Conservation (phyloP, 1,140 invertebrate genomes). For the Megathymus violae region DNA sequence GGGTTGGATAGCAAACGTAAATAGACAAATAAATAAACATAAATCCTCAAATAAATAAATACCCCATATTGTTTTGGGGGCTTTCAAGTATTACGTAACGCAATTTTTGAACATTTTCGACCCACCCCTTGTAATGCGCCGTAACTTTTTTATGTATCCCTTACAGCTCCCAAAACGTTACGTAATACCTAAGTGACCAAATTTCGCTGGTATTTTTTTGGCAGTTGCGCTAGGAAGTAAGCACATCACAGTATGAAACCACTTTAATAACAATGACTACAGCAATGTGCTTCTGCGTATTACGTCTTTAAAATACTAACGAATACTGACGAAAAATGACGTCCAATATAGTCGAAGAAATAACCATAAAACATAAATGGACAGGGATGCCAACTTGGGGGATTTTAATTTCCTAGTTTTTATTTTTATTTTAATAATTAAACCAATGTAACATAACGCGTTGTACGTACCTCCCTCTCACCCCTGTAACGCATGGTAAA, state of each 20-base stretch:
- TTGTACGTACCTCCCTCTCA: conserved; percentile 20
- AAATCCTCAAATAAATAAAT: too few species aligned
- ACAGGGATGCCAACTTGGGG: conserved; percentile 19
- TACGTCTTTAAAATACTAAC: conserved; percentile 26
- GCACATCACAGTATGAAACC: neutral
- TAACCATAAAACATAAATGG: conserved; percentile 15
- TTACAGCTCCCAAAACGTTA: too few species aligned
- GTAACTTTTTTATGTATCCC: too few species aligned
- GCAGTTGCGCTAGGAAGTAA: too few species aligned
- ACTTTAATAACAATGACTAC: conserved; percentile 26
- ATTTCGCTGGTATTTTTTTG: too few species aligned
- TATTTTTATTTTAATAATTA: conserved; percentile 22
- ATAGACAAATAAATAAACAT: too few species aligned
- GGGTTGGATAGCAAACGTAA: too few species aligned
- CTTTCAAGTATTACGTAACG: too few species aligned
- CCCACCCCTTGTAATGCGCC: too few species aligned
- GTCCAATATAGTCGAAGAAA: conserved; percentile 14
- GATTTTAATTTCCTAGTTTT: conserved; percentile 24
- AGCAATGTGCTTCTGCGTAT: conserved; percentile 26
- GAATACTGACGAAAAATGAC: conserved; percentile 24
- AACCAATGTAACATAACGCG: conserved; percentile 8
- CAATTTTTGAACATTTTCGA: too few species aligned
- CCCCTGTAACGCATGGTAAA: neutral
- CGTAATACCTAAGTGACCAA: too few species aligned
- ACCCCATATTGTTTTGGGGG: too few species aligned